Evolutionary conservation across 92 coral and sea anemone species (phyloP).

Genomic region (Parazoanthus darwini): DNA sequence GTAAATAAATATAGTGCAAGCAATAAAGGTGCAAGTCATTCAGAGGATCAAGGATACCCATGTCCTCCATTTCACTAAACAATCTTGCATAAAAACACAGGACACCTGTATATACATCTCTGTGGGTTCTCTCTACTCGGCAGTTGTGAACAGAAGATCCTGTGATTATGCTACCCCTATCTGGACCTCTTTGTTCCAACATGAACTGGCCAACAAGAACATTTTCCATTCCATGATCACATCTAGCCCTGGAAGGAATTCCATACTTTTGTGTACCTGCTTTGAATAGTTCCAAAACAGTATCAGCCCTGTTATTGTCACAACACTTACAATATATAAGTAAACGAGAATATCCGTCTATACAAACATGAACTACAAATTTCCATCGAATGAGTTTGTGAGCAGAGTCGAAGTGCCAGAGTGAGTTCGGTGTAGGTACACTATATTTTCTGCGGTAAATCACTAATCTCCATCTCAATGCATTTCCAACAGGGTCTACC

Average conservation of each 20-base stretch:
- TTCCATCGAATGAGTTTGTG: conserved; percentile 73
- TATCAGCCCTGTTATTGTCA: conserved; percentile 62
- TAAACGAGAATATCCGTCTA: conserved; percentile 65
- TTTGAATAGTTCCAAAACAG: conserved; percentile 55
- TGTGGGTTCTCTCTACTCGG: conserved; percentile 61
- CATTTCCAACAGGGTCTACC: conserved; percentile 66
- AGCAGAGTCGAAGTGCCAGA: conserved; percentile 64
- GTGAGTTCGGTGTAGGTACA: conserved; percentile 74
- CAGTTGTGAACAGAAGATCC: conserved; percentile 70
- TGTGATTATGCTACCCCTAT: conserved; percentile 73
- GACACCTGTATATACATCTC: conserved; percentile 68
- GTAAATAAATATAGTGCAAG: too few species aligned
- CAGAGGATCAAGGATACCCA: conserved; percentile 62
- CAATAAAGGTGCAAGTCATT: conserved; percentile 48
- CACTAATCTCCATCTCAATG: conserved; percentile 58
- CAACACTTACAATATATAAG: conserved; percentile 55
- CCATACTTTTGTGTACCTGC: conserved; percentile 51
- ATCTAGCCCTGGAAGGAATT: conserved; percentile 53
- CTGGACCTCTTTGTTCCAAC: conserved; percentile 55
- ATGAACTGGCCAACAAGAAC: conserved; percentile 60
- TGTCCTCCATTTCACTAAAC: conserved; percentile 55
- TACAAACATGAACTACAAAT: conserved; percentile 60
- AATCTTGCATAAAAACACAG: conserved; percentile 60
- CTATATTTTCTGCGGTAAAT: conserved; percentile 60
- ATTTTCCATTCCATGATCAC: conserved; percentile 73